These are phyloP conservation scores for Delichon dasypus DNA, from an alignment of 2,797 vertebrate species.

Conservation along the genomic window DNA sequence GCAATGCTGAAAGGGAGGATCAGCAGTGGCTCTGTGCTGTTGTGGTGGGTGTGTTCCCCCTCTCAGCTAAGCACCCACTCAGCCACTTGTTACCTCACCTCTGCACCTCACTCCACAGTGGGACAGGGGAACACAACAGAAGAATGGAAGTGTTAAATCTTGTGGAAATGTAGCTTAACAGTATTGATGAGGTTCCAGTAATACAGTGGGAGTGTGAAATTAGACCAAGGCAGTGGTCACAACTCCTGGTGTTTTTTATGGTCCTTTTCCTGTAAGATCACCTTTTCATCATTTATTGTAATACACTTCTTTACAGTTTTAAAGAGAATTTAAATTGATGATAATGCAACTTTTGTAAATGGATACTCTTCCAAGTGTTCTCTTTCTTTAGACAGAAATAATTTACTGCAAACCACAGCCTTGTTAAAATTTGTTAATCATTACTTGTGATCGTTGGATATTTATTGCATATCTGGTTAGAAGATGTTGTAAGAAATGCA, in stretches of 20 bases:
- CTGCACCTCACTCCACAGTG: neutral
- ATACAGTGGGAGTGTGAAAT: neutral
- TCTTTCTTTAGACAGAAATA: neutral
- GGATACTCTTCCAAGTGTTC: neutral
- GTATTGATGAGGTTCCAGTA: neutral
- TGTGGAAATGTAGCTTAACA: neutral
- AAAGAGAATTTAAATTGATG: neutral
- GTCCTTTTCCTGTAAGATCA: neutral
- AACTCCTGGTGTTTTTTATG: neutral
- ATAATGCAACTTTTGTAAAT: neutral
- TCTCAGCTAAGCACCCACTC: neutral
- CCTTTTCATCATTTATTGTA: neutral
- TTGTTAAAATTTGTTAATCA: neutral
- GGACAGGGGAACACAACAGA: neutral
- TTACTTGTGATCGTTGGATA: neutral
- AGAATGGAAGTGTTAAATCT: neutral
- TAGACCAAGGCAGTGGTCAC: neutral
- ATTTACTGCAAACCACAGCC: neutral
- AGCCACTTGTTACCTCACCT: accelerated
- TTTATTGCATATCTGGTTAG: neutral
- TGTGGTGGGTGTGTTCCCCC: neutral
- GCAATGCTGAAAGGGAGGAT: neutral
- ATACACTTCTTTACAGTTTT: neutral
- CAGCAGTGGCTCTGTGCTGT: accelerated
- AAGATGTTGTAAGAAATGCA: neutral